These are phyloP conservation scores for Lasioglossum baleicum DNA, from an alignment of 1,140 invertebrate genomes.

Conservation along the genomic window DNA sequence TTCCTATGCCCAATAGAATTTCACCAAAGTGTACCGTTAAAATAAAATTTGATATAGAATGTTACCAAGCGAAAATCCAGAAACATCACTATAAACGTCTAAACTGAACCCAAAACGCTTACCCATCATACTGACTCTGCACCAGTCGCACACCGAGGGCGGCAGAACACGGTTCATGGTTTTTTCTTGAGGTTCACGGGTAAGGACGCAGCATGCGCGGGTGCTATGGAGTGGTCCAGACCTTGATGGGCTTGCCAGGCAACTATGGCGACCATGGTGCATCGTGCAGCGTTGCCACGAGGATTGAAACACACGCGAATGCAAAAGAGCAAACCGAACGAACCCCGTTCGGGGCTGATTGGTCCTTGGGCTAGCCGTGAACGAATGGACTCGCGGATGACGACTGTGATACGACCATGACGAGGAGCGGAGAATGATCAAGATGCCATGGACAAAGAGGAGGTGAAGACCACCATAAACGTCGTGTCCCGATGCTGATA, in stretches of 20 bases:
- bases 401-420: not conserved
- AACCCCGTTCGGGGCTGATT: conserved; percentile 16
- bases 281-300: conserved; percentile 42
- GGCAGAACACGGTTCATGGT: conserved; percentile 44
- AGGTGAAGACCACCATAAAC: no score
- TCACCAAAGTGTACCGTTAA: no score
- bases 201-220: conserved; percentile 49
- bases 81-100: no score
- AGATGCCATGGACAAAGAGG: no score
- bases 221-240: conserved; percentile 50
- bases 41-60: no score
- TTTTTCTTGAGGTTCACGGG: conserved; percentile 46
- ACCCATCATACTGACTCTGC: no score
- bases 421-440: no score
- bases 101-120: no score
- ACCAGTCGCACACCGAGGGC: no score
- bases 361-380: conserved; percentile 64
- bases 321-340: conserved; percentile 56
- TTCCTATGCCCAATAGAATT: no score
- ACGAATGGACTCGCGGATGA: conserved; percentile 8
- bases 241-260: conserved; percentile 64
- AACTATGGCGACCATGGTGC: conserved; percentile 61
- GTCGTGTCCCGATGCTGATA: not conserved
- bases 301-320: conserved; percentile 60
- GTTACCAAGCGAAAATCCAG: no score